Evolutionary conservation across 1,140 invertebrate genomes (phyloP).

Genomic region (Drosophila elegans): DNA sequence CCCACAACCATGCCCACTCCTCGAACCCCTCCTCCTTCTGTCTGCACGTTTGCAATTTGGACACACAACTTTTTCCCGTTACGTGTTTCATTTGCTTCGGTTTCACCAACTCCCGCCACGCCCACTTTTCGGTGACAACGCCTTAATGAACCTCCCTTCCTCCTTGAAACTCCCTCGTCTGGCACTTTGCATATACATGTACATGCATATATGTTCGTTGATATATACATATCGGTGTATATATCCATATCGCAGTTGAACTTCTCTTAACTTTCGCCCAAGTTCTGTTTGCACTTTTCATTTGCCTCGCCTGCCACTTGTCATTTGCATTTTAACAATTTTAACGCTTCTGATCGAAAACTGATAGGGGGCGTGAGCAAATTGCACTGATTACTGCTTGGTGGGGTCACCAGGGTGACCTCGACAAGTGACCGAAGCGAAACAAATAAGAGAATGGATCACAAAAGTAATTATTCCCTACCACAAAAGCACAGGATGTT

Average conservation of each 20-base stretch:
- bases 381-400: conserved; percentile 20
- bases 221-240: conserved; percentile 9
- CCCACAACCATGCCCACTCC: not conserved
- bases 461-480: too few species aligned
- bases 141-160: conserved; percentile 13
- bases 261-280: conserved; percentile 33
- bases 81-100: conserved; percentile 65
- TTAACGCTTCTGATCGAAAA: conserved; percentile 46
- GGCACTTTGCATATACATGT: not conserved
- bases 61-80: conserved; percentile 61
- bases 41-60: conserved; percentile 63
- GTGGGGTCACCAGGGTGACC: not conserved
- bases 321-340: conserved; percentile 59
- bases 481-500: too few species aligned
- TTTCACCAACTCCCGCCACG: conserved; percentile 6
- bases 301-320: conserved; percentile 28
- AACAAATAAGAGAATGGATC: too few species aligned
- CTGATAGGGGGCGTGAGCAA: conserved; percentile 35
- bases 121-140: conserved; percentile 18
- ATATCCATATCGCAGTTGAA: conserved; percentile 42
- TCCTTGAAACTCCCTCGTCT: not conserved
- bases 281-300: conserved; percentile 54
- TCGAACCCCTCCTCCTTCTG: not conserved
- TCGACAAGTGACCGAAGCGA: not conserved
- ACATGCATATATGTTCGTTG: not conserved